These are phyloP conservation scores for Paradisaea rubra DNA, from an alignment of 2,113 vertebrate genomes.

Conservation along the genomic window DNA sequence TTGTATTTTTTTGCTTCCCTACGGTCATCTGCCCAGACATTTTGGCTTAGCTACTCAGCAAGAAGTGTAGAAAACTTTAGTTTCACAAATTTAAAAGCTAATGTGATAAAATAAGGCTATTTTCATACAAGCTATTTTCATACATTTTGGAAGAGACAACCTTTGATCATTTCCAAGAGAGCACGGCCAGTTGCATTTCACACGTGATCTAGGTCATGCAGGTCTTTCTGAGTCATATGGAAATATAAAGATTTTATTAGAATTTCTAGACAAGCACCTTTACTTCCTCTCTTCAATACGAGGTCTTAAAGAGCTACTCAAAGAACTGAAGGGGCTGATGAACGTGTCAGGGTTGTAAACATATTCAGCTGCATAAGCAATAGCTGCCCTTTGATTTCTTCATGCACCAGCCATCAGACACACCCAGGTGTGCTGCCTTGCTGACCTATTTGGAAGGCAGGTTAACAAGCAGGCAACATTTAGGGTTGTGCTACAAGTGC, in stretches of 20 bases:
- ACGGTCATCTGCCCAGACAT: not conserved
- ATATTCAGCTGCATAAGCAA: not conserved
- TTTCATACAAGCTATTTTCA: not conserved
- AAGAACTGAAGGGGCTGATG: not conserved
- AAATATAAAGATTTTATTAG: not conserved
- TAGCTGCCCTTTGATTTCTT: not conserved
- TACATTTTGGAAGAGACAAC: not conserved
- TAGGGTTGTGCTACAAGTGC: not conserved
- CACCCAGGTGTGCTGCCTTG: not conserved
- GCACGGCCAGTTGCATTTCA: not conserved
- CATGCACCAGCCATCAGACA: too few relatives aligned
- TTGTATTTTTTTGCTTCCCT: not conserved
- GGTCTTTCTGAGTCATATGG: not conserved
- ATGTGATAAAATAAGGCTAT: not conserved
- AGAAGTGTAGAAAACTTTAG: not conserved
- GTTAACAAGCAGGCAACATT: accelerated
- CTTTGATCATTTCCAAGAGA: not conserved
- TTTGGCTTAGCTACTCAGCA: not conserved
- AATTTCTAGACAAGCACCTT: not conserved
- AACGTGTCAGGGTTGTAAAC: not conserved
- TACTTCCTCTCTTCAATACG: not conserved
- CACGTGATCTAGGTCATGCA: not conserved
- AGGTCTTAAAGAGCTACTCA: not conserved
- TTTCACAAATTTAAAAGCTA: not conserved
- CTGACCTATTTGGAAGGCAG: not conserved